These are phyloP conservation scores for Trididemnum miniatum DNA, from an alignment of 23 tunicate genomes.

Conservation along the genomic window DNA sequence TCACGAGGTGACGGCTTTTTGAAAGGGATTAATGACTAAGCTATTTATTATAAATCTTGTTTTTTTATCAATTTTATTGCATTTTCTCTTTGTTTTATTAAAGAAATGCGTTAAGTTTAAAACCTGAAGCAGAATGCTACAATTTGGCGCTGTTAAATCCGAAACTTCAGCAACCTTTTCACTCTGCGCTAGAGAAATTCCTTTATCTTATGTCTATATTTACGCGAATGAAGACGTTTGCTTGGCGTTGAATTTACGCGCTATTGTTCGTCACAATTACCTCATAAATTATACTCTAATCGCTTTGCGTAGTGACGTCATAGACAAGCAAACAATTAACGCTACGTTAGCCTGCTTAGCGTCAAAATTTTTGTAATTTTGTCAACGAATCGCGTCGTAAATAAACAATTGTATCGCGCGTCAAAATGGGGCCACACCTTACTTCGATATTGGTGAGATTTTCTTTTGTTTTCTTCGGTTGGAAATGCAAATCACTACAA, in stretches of 20 bases:
- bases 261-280: background rate
- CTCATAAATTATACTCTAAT: background rate
- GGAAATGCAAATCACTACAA: no score
- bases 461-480: no score
- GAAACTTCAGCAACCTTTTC: no score
- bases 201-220: no score
- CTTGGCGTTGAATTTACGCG: no score
- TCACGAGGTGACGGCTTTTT: background rate
- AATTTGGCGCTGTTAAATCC: no score
- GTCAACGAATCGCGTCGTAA: background rate
- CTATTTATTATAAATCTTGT: background rate
- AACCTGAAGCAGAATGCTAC: no score
- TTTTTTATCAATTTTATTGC: background rate
- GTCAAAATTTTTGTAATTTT: background rate
- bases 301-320: background rate
- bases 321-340: background rate
- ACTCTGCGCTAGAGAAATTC: no score
- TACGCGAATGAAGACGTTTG: no score
- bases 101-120: no score
- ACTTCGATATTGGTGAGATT: no score
- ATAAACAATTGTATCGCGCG: no score
- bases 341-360: background rate
- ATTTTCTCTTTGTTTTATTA: background rate
- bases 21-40: background rate
- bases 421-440: background rate